These are phyloP conservation scores for Festucalex cinctus DNA, from an alignment of 2,113 vertebrate genomes.

Conservation along the genomic window DNA sequence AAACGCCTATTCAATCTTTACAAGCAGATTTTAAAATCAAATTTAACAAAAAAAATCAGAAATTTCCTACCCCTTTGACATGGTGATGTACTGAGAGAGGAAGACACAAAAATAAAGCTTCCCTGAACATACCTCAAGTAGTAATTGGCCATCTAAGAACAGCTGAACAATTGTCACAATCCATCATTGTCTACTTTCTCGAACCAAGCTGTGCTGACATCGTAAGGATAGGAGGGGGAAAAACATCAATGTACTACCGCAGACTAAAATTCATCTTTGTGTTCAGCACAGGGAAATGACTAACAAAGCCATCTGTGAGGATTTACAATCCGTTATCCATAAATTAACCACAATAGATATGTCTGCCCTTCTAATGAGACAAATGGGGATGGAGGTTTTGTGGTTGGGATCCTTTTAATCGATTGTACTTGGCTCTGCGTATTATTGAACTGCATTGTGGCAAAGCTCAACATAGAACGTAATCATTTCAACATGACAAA, in stretches of 20 bases:
- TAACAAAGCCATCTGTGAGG: conserved; percentile 13
- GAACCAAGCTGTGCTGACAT: conserved; percentile 17
- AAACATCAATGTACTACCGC: conserved; percentile 12
- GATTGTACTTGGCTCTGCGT: background rate
- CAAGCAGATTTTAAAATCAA: background rate
- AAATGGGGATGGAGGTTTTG: background rate
- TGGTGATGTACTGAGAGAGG: background rate
- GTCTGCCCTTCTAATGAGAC: conserved; percentile 13
- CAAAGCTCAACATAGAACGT: background rate
- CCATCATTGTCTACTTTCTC: conserved; percentile 23
- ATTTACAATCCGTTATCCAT: conserved; percentile 17
- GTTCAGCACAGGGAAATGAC: background rate
- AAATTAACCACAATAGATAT: conserved; percentile 18
- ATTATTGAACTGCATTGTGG: background rate
- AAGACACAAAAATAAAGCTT: background rate
- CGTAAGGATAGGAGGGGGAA: conserved; percentile 5
- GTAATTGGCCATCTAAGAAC: conserved; percentile 15
- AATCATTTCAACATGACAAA: background rate
- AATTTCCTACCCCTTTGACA: background rate
- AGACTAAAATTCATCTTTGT: conserved; percentile 20
- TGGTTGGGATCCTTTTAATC: conserved; percentile 11
- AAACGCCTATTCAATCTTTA: background rate
- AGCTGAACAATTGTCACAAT: conserved; percentile 10
- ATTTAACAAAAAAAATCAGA: background rate
- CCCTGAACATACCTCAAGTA: conserved; percentile 9